Evolutionary conservation across 2,113 vertebrate genomes (phyloP).

Genomic region (Mixornis gularis): DNA sequence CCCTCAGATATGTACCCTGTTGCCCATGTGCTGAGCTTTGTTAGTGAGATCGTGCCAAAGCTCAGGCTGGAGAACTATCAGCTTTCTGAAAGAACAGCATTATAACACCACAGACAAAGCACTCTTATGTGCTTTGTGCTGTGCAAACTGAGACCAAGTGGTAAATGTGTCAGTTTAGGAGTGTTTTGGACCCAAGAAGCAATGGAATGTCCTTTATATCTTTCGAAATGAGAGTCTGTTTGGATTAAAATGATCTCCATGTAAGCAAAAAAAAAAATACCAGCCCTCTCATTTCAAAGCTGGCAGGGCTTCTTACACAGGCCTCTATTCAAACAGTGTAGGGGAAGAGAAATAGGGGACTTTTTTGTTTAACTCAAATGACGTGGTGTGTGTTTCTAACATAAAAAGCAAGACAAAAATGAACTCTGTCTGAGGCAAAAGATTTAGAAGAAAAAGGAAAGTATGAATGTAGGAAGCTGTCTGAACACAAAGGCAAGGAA

Average conservation of each 20-base stretch:
- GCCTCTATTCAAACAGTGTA: slow-evolving; percentile 30
- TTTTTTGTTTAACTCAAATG: slow-evolving; percentile 50
- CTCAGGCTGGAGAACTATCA: slow-evolving; percentile 14
- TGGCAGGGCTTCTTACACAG: slow-evolving; percentile 44
- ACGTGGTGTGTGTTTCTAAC: slow-evolving; percentile 48
- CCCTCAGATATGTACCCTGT: neutral
- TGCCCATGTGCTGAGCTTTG: slow-evolving; percentile 9
- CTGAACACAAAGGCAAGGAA: slow-evolving; percentile 48
- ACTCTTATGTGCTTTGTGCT: slow-evolving; percentile 46
- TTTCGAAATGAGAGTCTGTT: slow-evolving; percentile 47
- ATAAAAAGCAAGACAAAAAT: slow-evolving; percentile 43
- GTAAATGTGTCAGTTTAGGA: slow-evolving; percentile 43
- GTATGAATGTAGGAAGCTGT: slow-evolving; percentile 42
- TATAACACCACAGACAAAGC: slow-evolving; percentile 44
- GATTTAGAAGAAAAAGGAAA: slow-evolving; percentile 38
- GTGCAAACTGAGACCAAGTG: slow-evolving; percentile 37
- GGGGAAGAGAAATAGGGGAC: slow-evolving; percentile 36
- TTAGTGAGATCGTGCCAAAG: neutral
- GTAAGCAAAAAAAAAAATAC: slow-evolving; percentile 47
- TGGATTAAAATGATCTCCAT: slow-evolving; percentile 55
- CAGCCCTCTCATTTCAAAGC: slow-evolving; percentile 42
- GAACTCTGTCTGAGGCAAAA: slow-evolving; percentile 28
- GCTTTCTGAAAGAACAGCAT: slow-evolving; percentile 43
- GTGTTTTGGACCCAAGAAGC: slow-evolving; percentile 25
- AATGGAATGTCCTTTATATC: slow-evolving; percentile 53